Base-by-base conservation (phyloP, 2,797 vertebrate genomes). In the Hemibagrus guttatus region DNA sequence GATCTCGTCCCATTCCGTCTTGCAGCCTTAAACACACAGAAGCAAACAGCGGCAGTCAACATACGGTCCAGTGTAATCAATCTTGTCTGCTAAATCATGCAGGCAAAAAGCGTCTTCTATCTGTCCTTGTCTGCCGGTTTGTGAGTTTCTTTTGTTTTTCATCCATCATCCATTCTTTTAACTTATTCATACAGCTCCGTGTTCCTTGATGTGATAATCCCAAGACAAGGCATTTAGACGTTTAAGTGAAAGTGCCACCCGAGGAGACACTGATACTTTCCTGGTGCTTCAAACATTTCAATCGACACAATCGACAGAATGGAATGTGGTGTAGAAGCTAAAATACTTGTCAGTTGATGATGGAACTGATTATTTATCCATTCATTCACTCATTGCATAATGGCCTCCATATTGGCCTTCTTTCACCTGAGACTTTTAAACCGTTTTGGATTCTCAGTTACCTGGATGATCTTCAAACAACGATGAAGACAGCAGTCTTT, bases 1-100 rank as follows among this genome's bases (percentile, higher is more conserved):
- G 7, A 97, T 93, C 26, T 95, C 94, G 6, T 97, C 96, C 97
- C 97, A 97, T n/a, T 96, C 93, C 1, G 94, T 96, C 84, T 91
- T 76, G 54, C 97, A 97, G 23, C 94, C 97, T 97, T 66, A 83
- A 71, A 79, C 42, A 81, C 7, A 61, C 3, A 5, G 54, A 21
- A 28, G 58, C 16, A 58, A 71, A 83, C 8, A 8, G 6, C 11
- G 4, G 61, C 61, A 68, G 39, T 76, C 74, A 56, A 9, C 49
- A 39, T 1, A 63, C 23, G 39, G 39, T 75, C 9, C 2, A 23
- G 9, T 6, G 52, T 39, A 78, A 66, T 78, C 8, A 28, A 39
- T 69, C n/a, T 46, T 8, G 8, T 6, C 58, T 81, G 21, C 23
- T n/a, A 17, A 42, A 26, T 81, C 23, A 46, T 61, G 79, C 39